phyloP scores from a whole-genome alignment of 2,888 invertebrate genomes.

The Noctua pronuba region DNA sequence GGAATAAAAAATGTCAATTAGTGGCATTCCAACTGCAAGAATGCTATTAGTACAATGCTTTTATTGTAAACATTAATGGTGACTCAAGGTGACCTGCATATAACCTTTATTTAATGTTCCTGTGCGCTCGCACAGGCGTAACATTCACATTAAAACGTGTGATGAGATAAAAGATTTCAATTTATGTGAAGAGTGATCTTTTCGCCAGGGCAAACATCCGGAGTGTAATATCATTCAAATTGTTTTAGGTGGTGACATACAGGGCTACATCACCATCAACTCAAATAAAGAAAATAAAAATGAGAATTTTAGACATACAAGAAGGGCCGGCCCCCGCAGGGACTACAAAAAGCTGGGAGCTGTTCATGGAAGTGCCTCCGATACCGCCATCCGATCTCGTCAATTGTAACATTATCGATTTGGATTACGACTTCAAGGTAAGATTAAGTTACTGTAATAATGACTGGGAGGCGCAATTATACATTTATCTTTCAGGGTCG shows the following conservation, averaged over 20 bases:
- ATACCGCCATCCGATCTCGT: constrained; percentile 94
- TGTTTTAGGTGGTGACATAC: constrained; percentile 90
- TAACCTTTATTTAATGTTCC: background rate
- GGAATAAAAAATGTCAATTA: background rate
- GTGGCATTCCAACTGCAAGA: background rate
- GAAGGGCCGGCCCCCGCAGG: constrained; percentile 92
- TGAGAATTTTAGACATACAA: constrained; percentile 91
- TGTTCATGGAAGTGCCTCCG: constrained; percentile 93
- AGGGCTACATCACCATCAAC: constrained; percentile 92
- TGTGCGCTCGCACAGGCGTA: background rate
- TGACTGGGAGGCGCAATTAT: background rate
- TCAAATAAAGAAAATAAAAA: constrained; percentile 90
- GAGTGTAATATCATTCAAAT: background rate
- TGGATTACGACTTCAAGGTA: constrained; percentile 94
- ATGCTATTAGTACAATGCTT: background rate
- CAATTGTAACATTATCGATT: constrained; percentile 94
- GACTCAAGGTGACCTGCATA: background rate
- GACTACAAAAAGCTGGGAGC: constrained; percentile 91
- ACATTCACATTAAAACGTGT: background rate
- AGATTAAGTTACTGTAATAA: constrained; percentile 60
- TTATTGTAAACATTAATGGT: background rate
- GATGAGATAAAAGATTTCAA: background rate
- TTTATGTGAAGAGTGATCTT: background rate
- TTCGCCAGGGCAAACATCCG: background rate
- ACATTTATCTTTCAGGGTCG: constrained; percentile 23